Evolutionary conservation across 2,113 vertebrate species (phyloP), one percentile per base, ranked within the genome.

Genomic region (Zosterops lateralis): DNA sequence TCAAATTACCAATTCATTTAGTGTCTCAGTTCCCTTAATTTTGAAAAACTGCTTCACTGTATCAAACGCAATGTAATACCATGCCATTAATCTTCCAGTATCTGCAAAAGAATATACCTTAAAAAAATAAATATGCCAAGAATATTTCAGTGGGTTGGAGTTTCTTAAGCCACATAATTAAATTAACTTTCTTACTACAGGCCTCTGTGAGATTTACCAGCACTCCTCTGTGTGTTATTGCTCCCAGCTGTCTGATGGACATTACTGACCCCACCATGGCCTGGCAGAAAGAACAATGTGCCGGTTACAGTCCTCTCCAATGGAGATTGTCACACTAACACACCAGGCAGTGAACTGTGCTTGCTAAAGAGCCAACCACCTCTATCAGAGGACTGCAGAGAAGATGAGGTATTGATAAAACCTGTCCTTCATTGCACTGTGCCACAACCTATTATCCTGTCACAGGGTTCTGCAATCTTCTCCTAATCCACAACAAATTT

Each of bases 1-100:
- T 73, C 54, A 90, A 87, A 93, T 97, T 98, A 99, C 99, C 98
- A 99, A 91, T 84, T 99, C 99, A 25, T 98, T 96, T 87, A 99
- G 96, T 47, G 97, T 98, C 96, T 99, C 99, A 26, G 97, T 98
- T 96, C 99, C 99, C 65, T 94, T 96, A 80, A 99, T 97, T 80
- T 90, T 92, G 96, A 95, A 98, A 97, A 99, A 99, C 71, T 98
- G 98, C 94, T 98, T 99, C 97, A 99, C 98, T 81, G 99, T 99
- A 84, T 99, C 98, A 97, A 99, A 99, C 29, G 99, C 98, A 93
- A 99, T 98, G 86, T 98, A 99, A 97, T 98, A 99, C 91, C 98
- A 98, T 0, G 99, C 99, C 99, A 99, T 99, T 92, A 99, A 96
- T 97, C 97, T 98, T 95, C 99, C 99, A 22, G 97, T 98, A 82